These are phyloP conservation scores for Deladenus siricidicola DNA, from an alignment of 2,888 invertebrate species.

Conservation along the genomic window DNA sequence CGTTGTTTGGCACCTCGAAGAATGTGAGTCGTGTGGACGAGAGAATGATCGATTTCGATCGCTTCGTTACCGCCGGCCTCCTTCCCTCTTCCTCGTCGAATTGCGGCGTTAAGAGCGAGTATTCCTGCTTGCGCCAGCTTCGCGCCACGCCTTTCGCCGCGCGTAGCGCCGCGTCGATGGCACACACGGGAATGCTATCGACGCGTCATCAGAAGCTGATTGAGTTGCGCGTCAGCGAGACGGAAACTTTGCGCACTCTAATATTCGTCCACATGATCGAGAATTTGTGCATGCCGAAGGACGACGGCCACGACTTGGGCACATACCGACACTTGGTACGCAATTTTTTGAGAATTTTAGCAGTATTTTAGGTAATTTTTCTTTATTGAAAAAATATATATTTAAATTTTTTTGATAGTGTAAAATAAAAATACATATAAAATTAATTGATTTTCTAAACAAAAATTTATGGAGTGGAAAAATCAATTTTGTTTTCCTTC, in stretches of 20 bases:
- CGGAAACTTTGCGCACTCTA: constrained; percentile 7
- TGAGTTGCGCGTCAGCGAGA: background rate
- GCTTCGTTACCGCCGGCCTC: background rate
- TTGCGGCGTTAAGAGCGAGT: background rate
- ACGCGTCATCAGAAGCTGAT: background rate
- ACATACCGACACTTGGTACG: constrained; percentile 11
- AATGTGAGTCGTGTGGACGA: background rate
- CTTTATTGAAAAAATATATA: background rate
- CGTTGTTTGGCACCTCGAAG: background rate
- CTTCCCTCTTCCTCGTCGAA: background rate
- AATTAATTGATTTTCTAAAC: background rate
- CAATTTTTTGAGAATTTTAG: background rate
- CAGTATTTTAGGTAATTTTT: too few species aligned
- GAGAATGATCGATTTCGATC: background rate
- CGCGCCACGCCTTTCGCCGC: constrained; percentile 7
- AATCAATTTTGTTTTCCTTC: background rate
- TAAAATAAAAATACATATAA: background rate
- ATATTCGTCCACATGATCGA: constrained; percentile 16
- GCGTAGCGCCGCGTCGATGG: constrained; percentile 10
- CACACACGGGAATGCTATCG: constrained; percentile 11
- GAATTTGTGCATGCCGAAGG: constrained; percentile 5
- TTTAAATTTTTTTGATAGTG: background rate
- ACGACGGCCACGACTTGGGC: constrained; percentile 7
- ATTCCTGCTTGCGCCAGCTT: constrained; percentile 4
- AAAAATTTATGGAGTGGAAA: background rate